phyloP scores from a whole-genome alignment of 1,140 invertebrate species.

The Bombus superbus region DNA sequence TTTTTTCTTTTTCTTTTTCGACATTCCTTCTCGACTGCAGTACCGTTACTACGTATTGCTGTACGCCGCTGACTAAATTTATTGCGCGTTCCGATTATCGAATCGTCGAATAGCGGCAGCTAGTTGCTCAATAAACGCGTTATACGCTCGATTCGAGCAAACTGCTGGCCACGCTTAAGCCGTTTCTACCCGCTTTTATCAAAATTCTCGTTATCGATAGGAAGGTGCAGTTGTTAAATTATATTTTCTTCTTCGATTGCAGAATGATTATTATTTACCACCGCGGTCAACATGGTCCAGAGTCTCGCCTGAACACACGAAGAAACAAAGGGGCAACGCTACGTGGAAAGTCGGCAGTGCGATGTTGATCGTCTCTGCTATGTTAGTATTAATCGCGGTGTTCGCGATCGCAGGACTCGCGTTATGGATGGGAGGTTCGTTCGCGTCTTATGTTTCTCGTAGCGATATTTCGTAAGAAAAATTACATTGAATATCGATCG shows the following conservation, averaged over 20 bases:
- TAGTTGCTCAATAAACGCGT: slow-evolving; percentile 15
- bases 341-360: slow-evolving; percentile 85
- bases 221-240: not conserved
- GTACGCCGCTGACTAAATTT: slow-evolving; percentile 57
- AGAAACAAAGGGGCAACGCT: slow-evolving; percentile 70
- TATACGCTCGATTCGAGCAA: too few relatives aligned
- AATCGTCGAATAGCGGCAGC: slow-evolving; percentile 35
- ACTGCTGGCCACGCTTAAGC: too few relatives aligned
- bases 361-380: slow-evolving; percentile 86
- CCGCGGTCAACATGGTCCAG: slow-evolving; percentile 77
- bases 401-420: slow-evolving; percentile 89
- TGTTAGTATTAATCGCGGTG: slow-evolving; percentile 88
- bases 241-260: slow-evolving; percentile 57
- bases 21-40: slow-evolving; percentile 41
- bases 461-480: too few relatives aligned
- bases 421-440: slow-evolving; percentile 89
- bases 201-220: not conserved
- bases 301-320: slow-evolving; percentile 72
- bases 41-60: slow-evolving; percentile 62
- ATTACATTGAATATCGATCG: not conserved
- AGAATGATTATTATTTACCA: slow-evolving; percentile 80
- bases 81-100: slow-evolving; percentile 53
- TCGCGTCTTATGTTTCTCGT: slow-evolving; percentile 43
- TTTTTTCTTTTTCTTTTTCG: slow-evolving; percentile 26
- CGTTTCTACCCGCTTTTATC: not conserved